Percentiles rank a stretch among this genome's conserved stretches.
Conservation (phyloP, 1,140 invertebrate species). For the Drosophila rufa region DNA sequence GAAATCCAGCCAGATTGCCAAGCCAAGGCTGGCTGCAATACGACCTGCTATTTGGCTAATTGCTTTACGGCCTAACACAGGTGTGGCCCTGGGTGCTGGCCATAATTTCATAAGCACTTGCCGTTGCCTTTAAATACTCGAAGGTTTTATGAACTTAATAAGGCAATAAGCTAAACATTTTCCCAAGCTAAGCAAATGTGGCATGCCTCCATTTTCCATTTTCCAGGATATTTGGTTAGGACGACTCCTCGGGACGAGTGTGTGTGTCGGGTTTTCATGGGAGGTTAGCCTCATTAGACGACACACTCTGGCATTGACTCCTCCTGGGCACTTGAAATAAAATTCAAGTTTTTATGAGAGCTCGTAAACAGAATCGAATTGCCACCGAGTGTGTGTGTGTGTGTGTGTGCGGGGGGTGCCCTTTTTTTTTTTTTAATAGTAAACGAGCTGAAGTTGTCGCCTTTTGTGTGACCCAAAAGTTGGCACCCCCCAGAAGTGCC, state of each 20-base stretch:
- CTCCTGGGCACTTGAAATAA: slow-evolving; percentile 63
- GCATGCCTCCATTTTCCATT: slow-evolving; percentile 18
- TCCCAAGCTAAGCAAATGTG: slow-evolving; percentile 48
- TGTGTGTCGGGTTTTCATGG: slow-evolving; percentile 32
- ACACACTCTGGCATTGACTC: slow-evolving; percentile 56
- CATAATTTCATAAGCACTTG: slow-evolving; percentile 65
- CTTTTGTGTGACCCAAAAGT: slow-evolving; percentile 61
- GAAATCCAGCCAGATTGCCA: slow-evolving; percentile 29
- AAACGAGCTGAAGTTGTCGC: slow-evolving; percentile 73
- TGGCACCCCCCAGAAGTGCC: slow-evolving; percentile 15
- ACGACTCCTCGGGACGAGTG: neutral
- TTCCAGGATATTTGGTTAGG: slow-evolving; percentile 40
- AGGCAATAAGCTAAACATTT: slow-evolving; percentile 72
- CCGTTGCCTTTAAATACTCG: slow-evolving; percentile 69
- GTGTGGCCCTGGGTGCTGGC: slow-evolving; percentile 35
- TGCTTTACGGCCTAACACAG: slow-evolving; percentile 59
- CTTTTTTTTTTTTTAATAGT: slow-evolving; percentile 76
- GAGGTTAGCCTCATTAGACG: slow-evolving; percentile 69
- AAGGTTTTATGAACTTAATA: slow-evolving; percentile 74
- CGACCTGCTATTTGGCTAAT: slow-evolving; percentile 75
- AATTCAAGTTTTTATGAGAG: slow-evolving; percentile 79
- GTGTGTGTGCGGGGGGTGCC: slow-evolving; percentile 5
- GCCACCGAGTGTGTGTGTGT: slow-evolving; percentile 12
- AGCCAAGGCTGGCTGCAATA: slow-evolving; percentile 38
- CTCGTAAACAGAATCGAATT: slow-evolving; percentile 82